Base-by-base conservation (phyloP, 1,140 invertebrate genomes). In the Heliothis subflexa region DNA sequence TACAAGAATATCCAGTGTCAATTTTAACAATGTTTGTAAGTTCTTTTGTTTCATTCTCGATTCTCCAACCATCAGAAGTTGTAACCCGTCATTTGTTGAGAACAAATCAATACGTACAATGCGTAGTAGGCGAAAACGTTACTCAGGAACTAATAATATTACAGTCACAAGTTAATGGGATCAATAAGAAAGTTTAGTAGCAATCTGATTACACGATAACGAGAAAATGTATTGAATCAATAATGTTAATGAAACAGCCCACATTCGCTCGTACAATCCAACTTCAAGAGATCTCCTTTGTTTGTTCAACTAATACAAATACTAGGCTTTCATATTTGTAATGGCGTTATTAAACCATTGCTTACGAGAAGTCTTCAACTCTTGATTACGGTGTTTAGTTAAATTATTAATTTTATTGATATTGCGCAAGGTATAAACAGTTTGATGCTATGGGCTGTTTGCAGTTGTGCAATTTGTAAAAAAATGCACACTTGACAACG, bases 341-440 rank as follows among this genome's bases (percentile, higher is more conserved):
- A 45, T 12, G 40, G 18, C 10, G 18, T 64, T 45, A 45, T 16
- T 64, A 62, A 18, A 64, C 16, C n/a, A 47, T 45, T n/a, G n/a
- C 13, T 18, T 12, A n/a, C 11, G 16, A 64, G 33, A 3, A 0
- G n/a, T 16, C 12, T 3, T 28, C 28, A 33, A 4, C 40, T 40
- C 40, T 1, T 47, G 62, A 21, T 18, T 47, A 14, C 55, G 55
- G 55, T 28, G 14, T 59, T 59, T 59, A 45, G 3, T 40, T 57
- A 61, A 74, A 49, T 25, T 25, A 61, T 74, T 61, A 11, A 28
- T 49, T 45, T 72, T 21, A 72, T 21, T 45, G 54, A 55, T 72
- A 72, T 72, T 72, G 54, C 70, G 70, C 52, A 72, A 71, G 18
- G 47, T 5, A 59, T 73, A 59, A 59, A 25, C n/a, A n/a, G n/a